These are phyloP conservation scores for Hartigia nigra DNA, from an alignment of 2,888 invertebrate species.

Conservation along the genomic window DNA sequence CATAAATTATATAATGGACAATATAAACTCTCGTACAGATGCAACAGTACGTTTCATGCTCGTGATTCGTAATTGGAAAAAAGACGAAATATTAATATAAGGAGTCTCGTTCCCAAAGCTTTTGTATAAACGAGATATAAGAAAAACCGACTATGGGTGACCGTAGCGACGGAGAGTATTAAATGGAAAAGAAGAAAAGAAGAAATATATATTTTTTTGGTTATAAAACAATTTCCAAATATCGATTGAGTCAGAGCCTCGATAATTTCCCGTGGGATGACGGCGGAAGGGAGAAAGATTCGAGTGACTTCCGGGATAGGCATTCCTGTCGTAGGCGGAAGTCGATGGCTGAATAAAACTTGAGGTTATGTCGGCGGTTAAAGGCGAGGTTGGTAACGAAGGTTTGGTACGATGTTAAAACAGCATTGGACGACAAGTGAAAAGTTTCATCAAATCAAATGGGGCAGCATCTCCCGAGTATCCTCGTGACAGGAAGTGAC, in stretches of 20 bases:
- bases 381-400: neutral
- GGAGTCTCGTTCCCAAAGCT: neutral
- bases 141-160: neutral
- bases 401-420: constrained; percentile 20
- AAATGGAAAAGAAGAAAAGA: too few species aligned
- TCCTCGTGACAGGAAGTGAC: constrained; percentile 47
- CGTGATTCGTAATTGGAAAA: neutral
- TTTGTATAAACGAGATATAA: neutral
- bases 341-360: neutral
- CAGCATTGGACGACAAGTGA: constrained; percentile 39
- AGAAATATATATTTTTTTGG: too few species aligned
- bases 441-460: constrained; percentile 61
- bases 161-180: neutral
- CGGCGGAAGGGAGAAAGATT: neutral
- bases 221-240: neutral
- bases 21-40: neutral
- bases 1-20: constrained; percentile 15
- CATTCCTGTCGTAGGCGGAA: neutral
- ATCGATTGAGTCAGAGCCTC: neutral
- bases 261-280: neutral
- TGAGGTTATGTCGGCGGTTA: neutral
- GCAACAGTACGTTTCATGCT: neutral
- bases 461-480: constrained; percentile 58
- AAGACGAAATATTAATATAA: neutral
- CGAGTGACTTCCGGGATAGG: neutral